These are phyloP conservation scores for Laticauda laticaudata DNA, from an alignment of 2,113 vertebrate genomes.

Conservation along the genomic window DNA sequence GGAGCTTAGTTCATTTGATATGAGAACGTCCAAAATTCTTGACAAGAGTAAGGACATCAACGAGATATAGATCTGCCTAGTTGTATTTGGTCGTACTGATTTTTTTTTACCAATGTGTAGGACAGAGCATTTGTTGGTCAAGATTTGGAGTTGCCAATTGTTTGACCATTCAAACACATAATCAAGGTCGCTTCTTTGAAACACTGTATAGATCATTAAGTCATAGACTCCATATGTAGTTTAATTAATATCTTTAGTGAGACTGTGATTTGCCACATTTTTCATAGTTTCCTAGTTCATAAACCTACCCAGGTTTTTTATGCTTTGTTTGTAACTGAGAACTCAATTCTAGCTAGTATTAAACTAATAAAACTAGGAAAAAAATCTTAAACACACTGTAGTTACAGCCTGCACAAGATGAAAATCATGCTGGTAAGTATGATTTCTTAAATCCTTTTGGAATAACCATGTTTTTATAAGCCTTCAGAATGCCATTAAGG, in stretches of 20 bases:
- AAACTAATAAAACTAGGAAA: not conserved
- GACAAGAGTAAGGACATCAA: no score
- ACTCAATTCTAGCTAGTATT: not conserved
- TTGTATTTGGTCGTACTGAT: no score
- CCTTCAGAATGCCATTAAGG: not conserved
- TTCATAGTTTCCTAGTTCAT: not conserved
- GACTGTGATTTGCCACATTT: not conserved
- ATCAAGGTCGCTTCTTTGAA: not conserved
- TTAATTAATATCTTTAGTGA: not conserved
- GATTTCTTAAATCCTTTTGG: not conserved
- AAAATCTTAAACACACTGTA: not conserved
- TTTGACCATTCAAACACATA: no score
- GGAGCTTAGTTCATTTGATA: no score
- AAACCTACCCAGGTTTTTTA: not conserved
- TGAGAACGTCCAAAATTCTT: no score
- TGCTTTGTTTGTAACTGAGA: not conserved
- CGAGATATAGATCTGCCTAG: no score
- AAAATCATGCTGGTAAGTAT: not conserved
- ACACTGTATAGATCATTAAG: not conserved
- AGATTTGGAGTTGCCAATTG: no score
- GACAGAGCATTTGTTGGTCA: no score
- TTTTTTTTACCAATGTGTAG: no score
- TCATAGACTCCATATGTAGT: not conserved
- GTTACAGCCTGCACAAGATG: not conserved
- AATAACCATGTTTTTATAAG: not conserved